Percentiles rank a stretch among this genome's conserved stretches.
Conservation (phyloP, 2,888 invertebrate genomes). For the Tetranychus truncatus region DNA sequence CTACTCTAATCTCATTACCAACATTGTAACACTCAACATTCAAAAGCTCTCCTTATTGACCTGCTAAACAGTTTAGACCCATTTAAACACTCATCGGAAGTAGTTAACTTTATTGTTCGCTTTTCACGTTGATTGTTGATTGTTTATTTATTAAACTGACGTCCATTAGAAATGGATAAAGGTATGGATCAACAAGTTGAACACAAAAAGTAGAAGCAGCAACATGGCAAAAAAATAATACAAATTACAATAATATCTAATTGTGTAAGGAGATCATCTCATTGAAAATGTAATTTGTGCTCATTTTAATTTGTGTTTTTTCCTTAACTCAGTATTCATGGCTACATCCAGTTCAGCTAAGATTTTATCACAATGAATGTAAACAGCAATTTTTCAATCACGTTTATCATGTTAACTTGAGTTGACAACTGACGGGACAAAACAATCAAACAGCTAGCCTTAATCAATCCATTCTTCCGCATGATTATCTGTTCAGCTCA, state of each 20-base stretch:
- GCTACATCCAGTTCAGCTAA: neutral
- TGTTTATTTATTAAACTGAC: neutral
- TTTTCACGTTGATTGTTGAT: neutral
- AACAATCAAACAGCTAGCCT: neutral
- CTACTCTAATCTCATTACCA: neutral
- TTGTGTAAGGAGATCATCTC: neutral
- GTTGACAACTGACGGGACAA: neutral
- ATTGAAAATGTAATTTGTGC: neutral
- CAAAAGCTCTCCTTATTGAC: neutral
- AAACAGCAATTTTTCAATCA: neutral
- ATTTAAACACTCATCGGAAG: neutral
- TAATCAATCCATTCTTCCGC: neutral
- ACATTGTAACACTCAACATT: neutral
- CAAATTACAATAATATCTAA: neutral
- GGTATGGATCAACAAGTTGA: too few species aligned
- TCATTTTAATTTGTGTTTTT: neutral
- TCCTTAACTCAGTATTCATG: neutral
- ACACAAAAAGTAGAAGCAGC: too few species aligned
- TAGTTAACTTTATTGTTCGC: neutral
- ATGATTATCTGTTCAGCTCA: neutral
- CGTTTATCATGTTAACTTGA: neutral
- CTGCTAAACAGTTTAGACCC: neutral
- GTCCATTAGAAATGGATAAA: neutral
- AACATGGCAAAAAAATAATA: too few species aligned
- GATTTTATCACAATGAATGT: neutral